Evolutionary conservation across 2,888 invertebrate genomes (phyloP), one percentile per base, ranked within the genome.

Genomic region (Drosophila eohydei): DNA sequence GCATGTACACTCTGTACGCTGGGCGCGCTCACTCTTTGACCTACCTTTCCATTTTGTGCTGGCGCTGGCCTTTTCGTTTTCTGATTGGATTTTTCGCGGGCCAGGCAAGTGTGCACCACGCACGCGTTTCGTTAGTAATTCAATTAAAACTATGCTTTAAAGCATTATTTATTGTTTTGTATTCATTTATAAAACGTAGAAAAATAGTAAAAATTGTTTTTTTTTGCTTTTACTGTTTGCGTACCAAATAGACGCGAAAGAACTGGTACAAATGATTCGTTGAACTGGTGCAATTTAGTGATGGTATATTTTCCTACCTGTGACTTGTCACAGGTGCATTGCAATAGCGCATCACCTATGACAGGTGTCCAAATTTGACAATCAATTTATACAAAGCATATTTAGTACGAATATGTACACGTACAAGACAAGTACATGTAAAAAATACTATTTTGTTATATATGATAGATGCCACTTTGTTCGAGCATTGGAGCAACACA

Each of bases 41-140:
- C 92, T 92, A 92, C 92, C 92, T 91, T 92, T 91, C 90, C 88
- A 85, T 87, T 90, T 90, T 91, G 90, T 86, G 83, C 83, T 84
- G 85, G 81, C 82, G 74, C 70, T 83, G 83, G 83, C 83, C 85
- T 89, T 86, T 74, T 70, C 71, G 78, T 81, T 75, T 74, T 74
- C 79, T 74, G 73, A 71, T 72, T 84, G 66, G 71, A 69, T 68
- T 75, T 79, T 83, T 67, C 80, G 74, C 69, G 71, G 70, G 75
- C 70, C 68, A 61, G 63, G 52, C 73, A 76, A 73, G 67, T 63
- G 66, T 65, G 67, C 74, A 71, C 61, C 68, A 59, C 54, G 71
- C 70, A 72, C 74, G 70, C 54, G 65, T 58, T 88, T 71, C 51
- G 74, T 44, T 75, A 54, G 69, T 59, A 71, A 65, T 71, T 63